Evolutionary conservation across 2,888 invertebrate species (phyloP), one percentile per base, ranked within the genome.

Genomic region (Protophormia terraenovae): DNA sequence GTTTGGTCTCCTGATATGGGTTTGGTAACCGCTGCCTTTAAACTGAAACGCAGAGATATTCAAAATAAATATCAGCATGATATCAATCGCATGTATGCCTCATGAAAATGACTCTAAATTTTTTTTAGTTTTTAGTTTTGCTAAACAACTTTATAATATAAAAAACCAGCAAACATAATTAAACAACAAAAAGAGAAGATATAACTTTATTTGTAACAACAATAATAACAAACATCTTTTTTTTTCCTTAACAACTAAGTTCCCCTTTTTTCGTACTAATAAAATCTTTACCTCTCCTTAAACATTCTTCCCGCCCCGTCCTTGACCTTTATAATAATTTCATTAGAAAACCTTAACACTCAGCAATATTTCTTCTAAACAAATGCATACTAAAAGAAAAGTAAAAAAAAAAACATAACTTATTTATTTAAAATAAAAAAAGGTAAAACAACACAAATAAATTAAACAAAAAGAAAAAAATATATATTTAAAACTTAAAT

Each of bases 1-100:
- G 96, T 97, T 84, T 99, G 99, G 99, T 97, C 98, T 0, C 99
- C 99, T 0, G 99, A 99, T 91, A 97, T 97, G 95, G 99, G 98
- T 78, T 95, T 99, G 64, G 98, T 99, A 10, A 99, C 99, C 38
- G 99, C 99, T 87, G 99, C 99, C 75, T 98, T 99, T 94, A 99
- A 99, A 94, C 94, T 99, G 92, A 99, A 98, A 93, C 95, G 99
- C 90, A 98, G 98, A 94, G 97, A 97, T 93, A 98, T 99, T 89
- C 97, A 98, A 93, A 97, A 97, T 88, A 95, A 96, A 89, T 99
- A 98, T 94, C 96, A 97, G 93, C 95, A 96, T 88, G 97, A 98
- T 93, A 97, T 99, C 90, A 97, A 97, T 92, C 94, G 96, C 89
- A 97, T 99, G 97, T 99, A 99, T 93, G 96, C 97, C 84, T 97